Evolutionary conservation across 2,113 vertebrate species (phyloP), one percentile per base, ranked within the genome.

Genomic region (Turnix velox): DNA sequence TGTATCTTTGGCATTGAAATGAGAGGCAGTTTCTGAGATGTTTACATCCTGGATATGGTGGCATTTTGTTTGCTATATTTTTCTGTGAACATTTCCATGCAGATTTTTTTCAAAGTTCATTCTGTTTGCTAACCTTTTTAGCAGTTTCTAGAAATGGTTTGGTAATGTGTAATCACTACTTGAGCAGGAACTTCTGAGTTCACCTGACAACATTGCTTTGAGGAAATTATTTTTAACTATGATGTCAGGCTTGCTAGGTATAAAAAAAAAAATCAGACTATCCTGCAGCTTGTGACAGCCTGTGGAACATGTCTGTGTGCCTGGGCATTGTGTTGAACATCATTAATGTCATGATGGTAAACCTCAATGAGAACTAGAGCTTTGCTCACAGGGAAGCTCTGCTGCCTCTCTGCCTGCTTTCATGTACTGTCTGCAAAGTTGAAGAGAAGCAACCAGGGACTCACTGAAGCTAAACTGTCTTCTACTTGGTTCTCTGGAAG

Each of bases 251-350:
- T n/a, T 7, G 9, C 12, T 3, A 63, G n/a, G 30, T 12, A 10
- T 22, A n/a, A 25, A 49, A 46, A 51, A 51, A 37, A 58, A 35
- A 27, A 27, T 12, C 23, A 5, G 12, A 77, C n/a, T 48, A 81
- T 25, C 48, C 22, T 51, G 7, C 43, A 62, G 5, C 17, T 58
- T 54, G 20, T 88, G 42, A 24, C 22, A 66, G 18, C 16, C 73
- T 37, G 16, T 55, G 8, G 7, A n/a, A 30, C 18, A 2, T 27
- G 3, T 9, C 39, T 62, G 46, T 25, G 16, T 39, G 61, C 61
- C 28, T 33, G 15, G 10, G 33, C 2, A 0, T 65, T 3, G 0
- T 4, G 1, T 1, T 63, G 17, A 59, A 48, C 20, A 63, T 52
- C n/a, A 18, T 25, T 31, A 43, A 59, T 24, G 46, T 2, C 19